Base-by-base conservation (phyloP, 2,888 invertebrate species). In the Anarsia innoxiella region DNA sequence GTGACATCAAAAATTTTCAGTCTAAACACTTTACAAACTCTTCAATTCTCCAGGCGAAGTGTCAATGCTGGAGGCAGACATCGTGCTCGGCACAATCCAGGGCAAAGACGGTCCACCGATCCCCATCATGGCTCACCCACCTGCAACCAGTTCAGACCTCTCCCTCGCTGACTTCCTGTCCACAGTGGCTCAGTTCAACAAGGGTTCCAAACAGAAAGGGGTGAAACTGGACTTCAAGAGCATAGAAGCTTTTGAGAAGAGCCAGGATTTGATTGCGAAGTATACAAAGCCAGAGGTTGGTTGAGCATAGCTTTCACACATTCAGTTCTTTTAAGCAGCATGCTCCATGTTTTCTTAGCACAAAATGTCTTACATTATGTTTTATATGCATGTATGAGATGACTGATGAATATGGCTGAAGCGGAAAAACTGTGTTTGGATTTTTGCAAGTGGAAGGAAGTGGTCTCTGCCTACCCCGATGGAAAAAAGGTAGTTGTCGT, bases 71-170 rank as follows among this genome's bases (percentile, higher is more conserved):
- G 96, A 96, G 78, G 95, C 93, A 0, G 96, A 96, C 65, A 89
- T 96, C 15, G 86, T 91, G 4, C 55, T 94, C 35, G 94, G 94
- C 9, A 86, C 75, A 19, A 40, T 89, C 28, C 61, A 53, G 8
- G 87, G 87, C 16, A 83, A 84, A 12, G 82, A 87, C 29, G 64
- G 69, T 0, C 80, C 79, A 2, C 74, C 84, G 8, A 56, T 87
- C 6, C 95, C 96, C 0, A 88, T 96, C 27, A 96, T 97, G 96
- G 95, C 91, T 0, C 95, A 96, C 76, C 94, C 95, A 1, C 95
- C 95, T 0, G 74, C 73, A 0, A 87, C 64, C 2, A 78, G 70
- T 9, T 94, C 95, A 0, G 93, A 96, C 70, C 80, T 96, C 23
- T 88, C 92, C 1, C 83, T 96, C 12, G 83, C 89, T 1, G 86